These are phyloP conservation scores for Muscina levida DNA, from an alignment of 2,888 invertebrate genomes.

Conservation along the genomic window DNA sequence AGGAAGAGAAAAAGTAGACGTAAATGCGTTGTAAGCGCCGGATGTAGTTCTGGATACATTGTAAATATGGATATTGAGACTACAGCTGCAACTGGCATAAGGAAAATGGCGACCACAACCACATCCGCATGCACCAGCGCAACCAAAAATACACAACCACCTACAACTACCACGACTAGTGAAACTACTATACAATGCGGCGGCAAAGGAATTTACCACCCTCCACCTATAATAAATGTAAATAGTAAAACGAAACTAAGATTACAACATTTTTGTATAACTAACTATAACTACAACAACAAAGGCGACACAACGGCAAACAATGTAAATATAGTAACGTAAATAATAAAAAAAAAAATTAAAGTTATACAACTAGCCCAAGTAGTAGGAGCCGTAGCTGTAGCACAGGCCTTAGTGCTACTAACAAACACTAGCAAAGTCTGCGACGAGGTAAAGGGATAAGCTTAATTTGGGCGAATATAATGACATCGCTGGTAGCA, in stretches of 20 bases:
- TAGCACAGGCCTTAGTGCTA: too few relatives aligned
- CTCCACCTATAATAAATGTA: slow-evolving; percentile 55
- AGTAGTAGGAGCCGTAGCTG: background rate
- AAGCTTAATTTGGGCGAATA: too few relatives aligned
- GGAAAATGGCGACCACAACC: background rate
- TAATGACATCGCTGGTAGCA: too few relatives aligned
- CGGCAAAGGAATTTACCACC: slow-evolving; percentile 13
- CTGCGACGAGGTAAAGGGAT: too few relatives aligned
- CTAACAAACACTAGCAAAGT: too few relatives aligned
- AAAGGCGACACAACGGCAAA: background rate
- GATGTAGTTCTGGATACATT: slow-evolving; percentile 15
- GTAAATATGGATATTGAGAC: slow-evolving; percentile 9
- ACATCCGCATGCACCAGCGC: too few relatives aligned
- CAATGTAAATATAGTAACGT: background rate
- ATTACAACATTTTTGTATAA: slow-evolving; percentile 30
- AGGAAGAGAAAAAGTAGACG: slow-evolving; percentile 54
- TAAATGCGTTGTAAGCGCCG: background rate
- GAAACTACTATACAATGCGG: background rate
- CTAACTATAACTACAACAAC: slow-evolving; percentile 19
- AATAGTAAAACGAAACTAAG: slow-evolving; percentile 51
- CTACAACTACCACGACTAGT: background rate
- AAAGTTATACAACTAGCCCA: background rate
- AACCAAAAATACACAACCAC: too few relatives aligned
- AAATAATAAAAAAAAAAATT: slow-evolving; percentile 8
- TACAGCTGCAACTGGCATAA: background rate